A percentile compares a stretch with the other conserved stretches of the same genome.
These are phyloP conservation scores for Alosa alosa DNA, from an alignment of 2,113 vertebrate species.

Conservation along the genomic window DNA sequence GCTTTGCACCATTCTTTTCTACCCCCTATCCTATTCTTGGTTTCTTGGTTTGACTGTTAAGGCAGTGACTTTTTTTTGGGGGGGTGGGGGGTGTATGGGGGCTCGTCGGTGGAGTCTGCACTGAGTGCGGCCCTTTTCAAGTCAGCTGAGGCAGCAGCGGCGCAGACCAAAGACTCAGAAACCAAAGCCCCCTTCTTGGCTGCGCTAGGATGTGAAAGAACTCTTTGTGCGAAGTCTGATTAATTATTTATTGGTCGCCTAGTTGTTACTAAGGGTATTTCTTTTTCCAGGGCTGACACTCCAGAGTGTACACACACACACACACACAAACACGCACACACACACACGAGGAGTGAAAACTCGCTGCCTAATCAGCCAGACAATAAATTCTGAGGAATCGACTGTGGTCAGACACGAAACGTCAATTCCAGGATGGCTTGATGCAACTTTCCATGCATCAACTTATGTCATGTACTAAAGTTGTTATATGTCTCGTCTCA, in stretches of 20 bases:
- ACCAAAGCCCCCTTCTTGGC: conserved; percentile 13
- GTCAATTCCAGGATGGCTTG: neutral
- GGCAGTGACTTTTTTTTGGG: neutral
- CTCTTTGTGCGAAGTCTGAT: conserved; percentile 14
- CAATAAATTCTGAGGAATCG: neutral
- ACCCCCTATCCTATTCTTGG: neutral
- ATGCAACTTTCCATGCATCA: neutral
- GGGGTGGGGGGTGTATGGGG: neutral
- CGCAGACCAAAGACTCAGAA: neutral
- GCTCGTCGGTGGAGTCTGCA: neutral
- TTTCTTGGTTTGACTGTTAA: neutral
- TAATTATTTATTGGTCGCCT: conserved; percentile 17
- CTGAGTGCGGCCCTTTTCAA: conserved; percentile 1
- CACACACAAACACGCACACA: neutral
- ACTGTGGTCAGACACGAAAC: neutral
- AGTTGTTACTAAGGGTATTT: conserved; percentile 18
- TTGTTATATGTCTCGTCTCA: neutral
- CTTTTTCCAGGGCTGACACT: conserved; percentile 15
- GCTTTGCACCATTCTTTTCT: neutral
- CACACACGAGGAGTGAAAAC: neutral
- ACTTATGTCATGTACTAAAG: neutral
- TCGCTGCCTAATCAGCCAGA: neutral
- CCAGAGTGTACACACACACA: neutral
- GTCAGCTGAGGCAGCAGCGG: neutral
- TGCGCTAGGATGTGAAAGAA: conserved; percentile 8